phyloP scores from a whole-genome alignment of 2,888 invertebrate species.

The Thysanoteuthis rhombus region DNA sequence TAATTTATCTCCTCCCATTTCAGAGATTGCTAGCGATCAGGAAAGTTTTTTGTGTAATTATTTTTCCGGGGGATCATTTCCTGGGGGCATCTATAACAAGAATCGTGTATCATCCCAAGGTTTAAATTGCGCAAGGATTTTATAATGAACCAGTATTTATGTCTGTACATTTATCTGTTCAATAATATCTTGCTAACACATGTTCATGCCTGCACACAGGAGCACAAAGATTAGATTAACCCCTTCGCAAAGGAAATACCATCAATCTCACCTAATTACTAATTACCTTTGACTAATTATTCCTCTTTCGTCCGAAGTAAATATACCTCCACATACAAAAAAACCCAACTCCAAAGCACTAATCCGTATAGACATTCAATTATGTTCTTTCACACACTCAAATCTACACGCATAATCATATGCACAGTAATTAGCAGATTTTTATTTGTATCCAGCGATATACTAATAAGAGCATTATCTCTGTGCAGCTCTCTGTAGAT shows the following conservation, averaged over 20 bases:
- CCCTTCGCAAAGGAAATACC: not conserved
- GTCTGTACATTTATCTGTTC: not conserved
- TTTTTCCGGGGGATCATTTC: no score
- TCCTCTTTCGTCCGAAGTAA: not conserved
- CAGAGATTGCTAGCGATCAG: no score
- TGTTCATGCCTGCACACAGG: no score
- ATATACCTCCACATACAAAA: not conserved
- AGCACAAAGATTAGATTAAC: not conserved
- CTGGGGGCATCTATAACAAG: no score
- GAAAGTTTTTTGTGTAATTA: no score
- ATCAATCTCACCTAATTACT: not conserved
- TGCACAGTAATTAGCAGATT: not conserved
- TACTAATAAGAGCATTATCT: not conserved
- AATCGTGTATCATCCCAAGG: no score
- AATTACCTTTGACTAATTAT: not conserved
- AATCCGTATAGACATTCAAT: not conserved
- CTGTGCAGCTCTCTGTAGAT: not conserved
- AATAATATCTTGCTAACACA: not conserved
- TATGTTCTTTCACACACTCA: not conserved
- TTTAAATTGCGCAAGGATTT: no score
- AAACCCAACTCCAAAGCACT: not conserved
- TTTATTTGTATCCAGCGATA: not conserved
- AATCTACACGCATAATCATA: not conserved
- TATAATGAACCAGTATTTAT: no score
- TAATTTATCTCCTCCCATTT: no score